These are phyloP conservation scores for Drosophila formosana DNA, from an alignment of 2,888 invertebrate genomes.

Conservation along the genomic window DNA sequence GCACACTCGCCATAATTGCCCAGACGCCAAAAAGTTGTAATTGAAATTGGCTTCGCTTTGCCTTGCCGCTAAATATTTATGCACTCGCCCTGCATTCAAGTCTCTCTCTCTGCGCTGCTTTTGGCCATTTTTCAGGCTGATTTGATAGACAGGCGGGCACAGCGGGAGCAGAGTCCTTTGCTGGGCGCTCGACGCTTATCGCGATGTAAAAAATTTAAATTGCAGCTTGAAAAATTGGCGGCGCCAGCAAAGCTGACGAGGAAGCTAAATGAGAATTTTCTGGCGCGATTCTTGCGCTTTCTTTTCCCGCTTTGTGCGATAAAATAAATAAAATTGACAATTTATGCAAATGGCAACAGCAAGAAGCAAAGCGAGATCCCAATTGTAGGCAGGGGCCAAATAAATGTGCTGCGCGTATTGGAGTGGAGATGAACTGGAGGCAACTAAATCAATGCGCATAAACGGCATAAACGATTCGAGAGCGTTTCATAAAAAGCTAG, in stretches of 20 bases:
- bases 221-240: conserved; percentile 47
- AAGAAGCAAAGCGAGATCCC: not conserved
- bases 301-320: conserved; percentile 49
- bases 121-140: not conserved
- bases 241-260: conserved; percentile 45
- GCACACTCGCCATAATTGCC: conserved; percentile 41
- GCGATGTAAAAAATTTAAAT: conserved; percentile 48
- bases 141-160: conserved; percentile 11
- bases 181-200: conserved; percentile 16
- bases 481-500: too few relatives aligned
- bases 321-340: conserved; percentile 79
- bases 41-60: conserved; percentile 44
- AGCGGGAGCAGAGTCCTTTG: not conserved
- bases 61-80: conserved; percentile 27
- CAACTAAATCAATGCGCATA: conserved; percentile 33
- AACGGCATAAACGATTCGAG: not conserved
- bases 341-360: conserved; percentile 69
- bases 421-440: conserved; percentile 11
- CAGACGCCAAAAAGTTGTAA: conserved; percentile 35
- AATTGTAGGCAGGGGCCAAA: conserved; percentile 44
- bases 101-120: not conserved
- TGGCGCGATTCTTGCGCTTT: conserved; percentile 22
- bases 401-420: conserved; percentile 43
- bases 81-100: conserved; percentile 30
- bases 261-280: conserved; percentile 46